A percentile compares a stretch with the other conserved stretches of the same genome.
Conservation (phyloP, 1,140 invertebrate genomes). For the Drosophila obscura region DNA sequence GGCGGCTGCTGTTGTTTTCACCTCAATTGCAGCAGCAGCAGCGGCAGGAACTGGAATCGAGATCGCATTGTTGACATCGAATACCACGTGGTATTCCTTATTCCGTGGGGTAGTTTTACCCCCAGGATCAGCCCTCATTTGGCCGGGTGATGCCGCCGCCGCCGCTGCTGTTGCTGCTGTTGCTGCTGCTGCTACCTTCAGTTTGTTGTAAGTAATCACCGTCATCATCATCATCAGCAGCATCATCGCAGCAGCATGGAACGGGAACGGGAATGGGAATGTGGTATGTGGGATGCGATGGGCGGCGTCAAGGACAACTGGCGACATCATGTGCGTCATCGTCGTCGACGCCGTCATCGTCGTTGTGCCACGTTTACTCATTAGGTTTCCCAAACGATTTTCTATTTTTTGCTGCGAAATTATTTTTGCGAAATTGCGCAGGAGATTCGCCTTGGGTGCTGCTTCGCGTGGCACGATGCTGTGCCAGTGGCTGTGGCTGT, state of each 20-base stretch:
- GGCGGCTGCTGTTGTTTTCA: conserved; percentile 50
- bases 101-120: conserved; percentile 61
- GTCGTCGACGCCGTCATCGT: conserved; percentile 59
- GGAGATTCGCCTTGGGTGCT: conserved; percentile 35
- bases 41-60: conserved; percentile 48
- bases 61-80: conserved; percentile 68
- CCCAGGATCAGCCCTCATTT: conserved; percentile 71
- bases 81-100: conserved; percentile 8
- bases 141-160: conserved; percentile 51
- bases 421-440: conserved; percentile 70
- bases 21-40: conserved; percentile 59
- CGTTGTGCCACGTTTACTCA: conserved; percentile 71
- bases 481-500: not conserved
- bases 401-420: conserved; percentile 22
- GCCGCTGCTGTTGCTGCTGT: too few relatives aligned
- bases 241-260: conserved; percentile 19
- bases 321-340: conserved; percentile 79
- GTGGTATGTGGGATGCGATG: conserved; percentile 4
- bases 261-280: not conserved
- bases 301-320: conserved; percentile 72
- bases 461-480: too few relatives aligned
- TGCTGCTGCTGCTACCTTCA: conserved; percentile 48
- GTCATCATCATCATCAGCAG: conserved; percentile 72
- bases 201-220: conserved; percentile 82
- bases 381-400: conserved; percentile 57